phyloP scores from a whole-genome alignment of 2,797 vertebrate species.

The Taeniopygia guttata region DNA sequence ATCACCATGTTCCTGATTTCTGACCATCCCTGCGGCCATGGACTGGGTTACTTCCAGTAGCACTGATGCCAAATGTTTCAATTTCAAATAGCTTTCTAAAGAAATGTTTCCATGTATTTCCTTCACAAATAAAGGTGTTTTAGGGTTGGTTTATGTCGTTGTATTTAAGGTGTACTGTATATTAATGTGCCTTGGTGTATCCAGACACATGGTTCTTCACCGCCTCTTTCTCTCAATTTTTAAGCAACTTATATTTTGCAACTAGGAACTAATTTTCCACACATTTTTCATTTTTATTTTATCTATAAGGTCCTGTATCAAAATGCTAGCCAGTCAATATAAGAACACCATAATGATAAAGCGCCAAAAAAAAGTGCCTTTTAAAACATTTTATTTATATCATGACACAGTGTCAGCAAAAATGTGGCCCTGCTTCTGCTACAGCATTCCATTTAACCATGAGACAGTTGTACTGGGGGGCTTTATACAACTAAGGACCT shows the following conservation, averaged over 20 bases:
- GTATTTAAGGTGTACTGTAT: background rate
- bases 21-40: background rate
- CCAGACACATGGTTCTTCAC: background rate
- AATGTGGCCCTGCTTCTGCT: background rate
- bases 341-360: background rate
- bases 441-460: background rate
- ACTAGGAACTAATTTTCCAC: background rate
- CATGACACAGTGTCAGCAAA: background rate
- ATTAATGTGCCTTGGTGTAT: background rate
- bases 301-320: background rate
- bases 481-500: background rate
- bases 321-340: background rate
- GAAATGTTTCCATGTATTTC: background rate
- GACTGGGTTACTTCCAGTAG: background rate
- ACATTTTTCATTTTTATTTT: background rate
- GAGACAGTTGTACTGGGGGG: background rate
- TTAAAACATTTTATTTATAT: background rate
- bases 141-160: background rate
- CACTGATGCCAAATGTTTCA: background rate
- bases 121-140: background rate
- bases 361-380: fast-evolving
- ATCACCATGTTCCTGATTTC: background rate
- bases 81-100: background rate
- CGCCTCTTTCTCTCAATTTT: background rate
- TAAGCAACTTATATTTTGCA: background rate